Evolutionary conservation across 2,888 invertebrate genomes (phyloP), one percentile per base, ranked within the genome.

Genomic region (Mesochorus sp.): DNA sequence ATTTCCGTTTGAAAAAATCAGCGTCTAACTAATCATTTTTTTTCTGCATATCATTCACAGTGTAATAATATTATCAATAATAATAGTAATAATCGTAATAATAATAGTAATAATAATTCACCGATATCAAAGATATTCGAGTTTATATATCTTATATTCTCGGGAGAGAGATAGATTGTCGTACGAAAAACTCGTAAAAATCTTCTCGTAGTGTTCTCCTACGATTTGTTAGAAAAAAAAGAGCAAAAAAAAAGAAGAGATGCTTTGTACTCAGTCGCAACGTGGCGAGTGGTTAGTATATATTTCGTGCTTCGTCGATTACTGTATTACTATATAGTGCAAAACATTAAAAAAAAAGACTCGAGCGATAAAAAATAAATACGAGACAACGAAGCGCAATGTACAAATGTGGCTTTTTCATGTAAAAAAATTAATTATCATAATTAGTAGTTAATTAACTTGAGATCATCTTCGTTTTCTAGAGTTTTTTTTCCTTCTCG

Each of bases 381-480:
- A 89, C 86, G 86, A 88, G 84, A 86, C 84, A 87, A 87, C 84
- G 79, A 88, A 89, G 87, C 90, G 84, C 85, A 88, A 88, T 90
- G 84, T 89, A 90, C 89, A 90, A 86, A 83, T 68, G 70, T 72
- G 84, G 85, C 42, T 71, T 78, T 66, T 55, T 55, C 61, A 66
- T 51, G 66, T 71, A 85, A 83, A 85, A 82, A 83, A 84, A 84
- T 57, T 61, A 57, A 83, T 81, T 85, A 88, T 78, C 81, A 78
- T 85, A 75, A 64, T 81, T 88, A 86, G 87, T 87, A 82, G 82
- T 82, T 84, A 84, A 83, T 73, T 85, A 86, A 86, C 85, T 87
- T 90, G 90, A 90, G 90, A 90, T 90, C 90, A 90, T 88, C 87
- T 85, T 85, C 84, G 84, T 84, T 81, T 87, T 80, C 79, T 57